These are phyloP conservation scores for Callithrix jacchus DNA, from an alignment of 2,113 vertebrate genomes.

Conservation along the genomic window DNA sequence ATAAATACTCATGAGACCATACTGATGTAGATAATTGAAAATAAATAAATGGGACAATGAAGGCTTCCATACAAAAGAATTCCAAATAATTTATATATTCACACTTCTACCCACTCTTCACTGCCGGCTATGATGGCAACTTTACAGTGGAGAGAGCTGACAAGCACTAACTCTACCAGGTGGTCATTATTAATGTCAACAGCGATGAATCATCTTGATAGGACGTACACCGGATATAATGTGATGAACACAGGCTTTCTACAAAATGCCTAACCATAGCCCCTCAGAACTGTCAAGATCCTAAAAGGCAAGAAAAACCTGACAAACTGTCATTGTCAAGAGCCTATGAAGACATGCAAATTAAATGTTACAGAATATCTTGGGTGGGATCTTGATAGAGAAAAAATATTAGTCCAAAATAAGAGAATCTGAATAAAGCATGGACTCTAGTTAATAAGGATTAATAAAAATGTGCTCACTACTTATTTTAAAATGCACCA, in stretches of 20 bases:
- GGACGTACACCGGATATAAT: too few relatives aligned
- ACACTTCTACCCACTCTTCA: neutral
- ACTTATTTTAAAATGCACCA: neutral
- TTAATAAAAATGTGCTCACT: neutral
- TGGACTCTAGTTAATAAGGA: neutral
- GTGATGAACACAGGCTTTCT: neutral
- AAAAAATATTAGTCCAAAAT: neutral
- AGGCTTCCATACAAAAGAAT: neutral
- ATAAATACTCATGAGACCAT: neutral
- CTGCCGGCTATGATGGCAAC: neutral
- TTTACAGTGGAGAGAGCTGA: neutral
- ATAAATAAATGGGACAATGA: neutral
- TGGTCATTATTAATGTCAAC: neutral
- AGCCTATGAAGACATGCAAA: neutral
- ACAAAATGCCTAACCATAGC: neutral
- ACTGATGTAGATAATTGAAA: neutral
- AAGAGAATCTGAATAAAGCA: neutral
- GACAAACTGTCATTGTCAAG: neutral
- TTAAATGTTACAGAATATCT: too few relatives aligned
- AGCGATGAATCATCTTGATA: neutral
- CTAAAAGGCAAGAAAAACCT: neutral
- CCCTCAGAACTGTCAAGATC: neutral
- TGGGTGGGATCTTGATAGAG: too few relatives aligned
- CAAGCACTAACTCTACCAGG: neutral
- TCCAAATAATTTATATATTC: too few relatives aligned